Evolutionary conservation across 2,113 vertebrate species (phyloP).

Genomic region (Amphiprion percula): DNA sequence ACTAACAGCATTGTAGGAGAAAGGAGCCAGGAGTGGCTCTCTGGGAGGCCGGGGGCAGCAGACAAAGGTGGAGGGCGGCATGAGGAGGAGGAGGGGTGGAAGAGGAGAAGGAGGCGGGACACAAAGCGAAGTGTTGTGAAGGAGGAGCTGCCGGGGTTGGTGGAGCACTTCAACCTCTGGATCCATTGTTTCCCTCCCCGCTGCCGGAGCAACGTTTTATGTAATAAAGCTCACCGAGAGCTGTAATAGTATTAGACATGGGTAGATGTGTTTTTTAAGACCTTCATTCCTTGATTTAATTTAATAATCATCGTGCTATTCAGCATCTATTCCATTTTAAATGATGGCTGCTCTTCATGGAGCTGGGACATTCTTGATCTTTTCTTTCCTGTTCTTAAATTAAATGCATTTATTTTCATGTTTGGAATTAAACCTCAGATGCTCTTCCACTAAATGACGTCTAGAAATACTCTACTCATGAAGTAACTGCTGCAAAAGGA

Average conservation of each 20-base stretch:
- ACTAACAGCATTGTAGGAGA: conserved; percentile 64
- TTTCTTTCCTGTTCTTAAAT: conserved; percentile 21
- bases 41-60: conserved; percentile 27
- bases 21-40: conserved; percentile 61
- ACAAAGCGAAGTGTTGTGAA: conserved; percentile 69
- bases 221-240: conserved; percentile 22
- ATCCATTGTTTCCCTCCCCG: conserved; percentile 63
- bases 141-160: conserved; percentile 45
- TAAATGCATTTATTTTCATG: background rate
- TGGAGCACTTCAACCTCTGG: conserved; percentile 52
- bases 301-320: background rate
- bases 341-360: background rate
- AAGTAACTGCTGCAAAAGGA: conserved; percentile 18
- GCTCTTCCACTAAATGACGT: background rate
- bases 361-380: background rate
- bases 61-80: conserved; percentile 66
- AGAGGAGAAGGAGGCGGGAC: conserved; percentile 32
- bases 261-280: background rate
- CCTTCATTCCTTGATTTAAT: background rate
- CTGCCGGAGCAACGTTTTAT: background rate
- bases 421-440: conserved; percentile 10
- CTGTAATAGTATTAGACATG: conserved; percentile 3
- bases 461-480: conserved; percentile 31
- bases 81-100: conserved; percentile 39
- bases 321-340: background rate